Evolutionary conservation across 2,797 vertebrate species (phyloP).

Genomic region (Cheirogaleus major): DNA sequence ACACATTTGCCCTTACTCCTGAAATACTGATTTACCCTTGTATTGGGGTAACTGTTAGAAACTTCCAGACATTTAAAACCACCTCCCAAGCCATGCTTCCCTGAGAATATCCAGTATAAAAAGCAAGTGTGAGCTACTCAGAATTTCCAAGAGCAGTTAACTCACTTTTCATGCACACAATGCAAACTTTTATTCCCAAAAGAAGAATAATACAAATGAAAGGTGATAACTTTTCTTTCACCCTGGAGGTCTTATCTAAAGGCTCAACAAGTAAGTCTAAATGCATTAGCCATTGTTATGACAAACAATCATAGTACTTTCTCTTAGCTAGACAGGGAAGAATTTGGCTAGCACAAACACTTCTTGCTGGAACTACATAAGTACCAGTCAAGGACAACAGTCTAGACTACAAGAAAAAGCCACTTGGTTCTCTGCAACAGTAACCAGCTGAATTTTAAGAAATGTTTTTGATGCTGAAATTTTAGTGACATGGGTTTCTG

Average conservation of each 20-base stretch:
- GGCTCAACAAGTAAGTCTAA: not conserved
- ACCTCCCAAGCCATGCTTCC: not conserved
- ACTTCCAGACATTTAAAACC: too few species aligned
- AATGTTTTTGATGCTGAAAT: too few species aligned
- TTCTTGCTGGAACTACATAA: not conserved
- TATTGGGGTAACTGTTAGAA: not conserved
- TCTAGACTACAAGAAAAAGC: not conserved
- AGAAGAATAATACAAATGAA: not conserved
- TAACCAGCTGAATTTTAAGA: not conserved
- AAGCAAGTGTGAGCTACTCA: not conserved
- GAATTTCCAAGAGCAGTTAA: not conserved
- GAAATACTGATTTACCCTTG: not conserved
- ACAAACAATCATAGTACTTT: not conserved
- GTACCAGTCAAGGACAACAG: not conserved
- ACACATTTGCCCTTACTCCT: too few species aligned
- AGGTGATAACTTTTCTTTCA: not conserved
- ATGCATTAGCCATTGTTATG: not conserved
- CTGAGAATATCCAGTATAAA: not conserved
- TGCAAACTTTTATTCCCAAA: not conserved
- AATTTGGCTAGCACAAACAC: not conserved
- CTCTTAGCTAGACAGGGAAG: not conserved
- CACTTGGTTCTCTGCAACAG: not conserved
- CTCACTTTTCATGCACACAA: not conserved
- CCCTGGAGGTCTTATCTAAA: not conserved
- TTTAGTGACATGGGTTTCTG: not conserved